These are phyloP conservation scores for Cephonodes hylas DNA, from an alignment of 2,888 invertebrate species.

Conservation along the genomic window DNA sequence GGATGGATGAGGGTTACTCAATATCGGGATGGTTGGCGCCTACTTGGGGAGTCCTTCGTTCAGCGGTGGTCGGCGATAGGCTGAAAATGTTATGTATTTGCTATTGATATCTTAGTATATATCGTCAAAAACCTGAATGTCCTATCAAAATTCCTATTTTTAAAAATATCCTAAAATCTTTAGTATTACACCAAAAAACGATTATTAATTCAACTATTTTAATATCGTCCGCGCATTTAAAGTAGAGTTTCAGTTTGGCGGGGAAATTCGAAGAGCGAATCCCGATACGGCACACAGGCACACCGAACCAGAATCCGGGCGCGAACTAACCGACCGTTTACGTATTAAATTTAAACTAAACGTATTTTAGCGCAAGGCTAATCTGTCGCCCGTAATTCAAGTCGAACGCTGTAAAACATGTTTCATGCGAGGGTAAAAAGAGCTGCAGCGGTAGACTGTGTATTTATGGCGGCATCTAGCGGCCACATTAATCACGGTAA, in stretches of 20 bases:
- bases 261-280: not conserved
- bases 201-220: too few species aligned
- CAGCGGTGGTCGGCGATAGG: too few species aligned
- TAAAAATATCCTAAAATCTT: too few species aligned
- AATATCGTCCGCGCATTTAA: too few species aligned
- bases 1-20: too few species aligned
- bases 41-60: too few species aligned
- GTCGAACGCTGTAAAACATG: conserved; percentile 10
- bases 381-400: conserved; percentile 10
- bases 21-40: too few species aligned
- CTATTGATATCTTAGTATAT: too few species aligned
- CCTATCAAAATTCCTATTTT: too few species aligned
- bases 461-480: conserved; percentile 9
- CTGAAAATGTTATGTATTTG: too few species aligned
- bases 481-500: conserved; percentile 11
- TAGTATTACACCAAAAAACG: too few species aligned
- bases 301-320: not conserved
- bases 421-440: conserved; percentile 12
- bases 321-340: not conserved
- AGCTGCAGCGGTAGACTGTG: conserved; percentile 3
- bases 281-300: not conserved
- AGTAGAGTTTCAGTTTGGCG: not conserved
- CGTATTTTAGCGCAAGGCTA: conserved; percentile 9
- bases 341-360: conserved; percentile 9
- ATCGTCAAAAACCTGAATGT: too few species aligned